Base-by-base conservation (phyloP, 1,140 invertebrate genomes). In the Liolophura sinensis region DNA sequence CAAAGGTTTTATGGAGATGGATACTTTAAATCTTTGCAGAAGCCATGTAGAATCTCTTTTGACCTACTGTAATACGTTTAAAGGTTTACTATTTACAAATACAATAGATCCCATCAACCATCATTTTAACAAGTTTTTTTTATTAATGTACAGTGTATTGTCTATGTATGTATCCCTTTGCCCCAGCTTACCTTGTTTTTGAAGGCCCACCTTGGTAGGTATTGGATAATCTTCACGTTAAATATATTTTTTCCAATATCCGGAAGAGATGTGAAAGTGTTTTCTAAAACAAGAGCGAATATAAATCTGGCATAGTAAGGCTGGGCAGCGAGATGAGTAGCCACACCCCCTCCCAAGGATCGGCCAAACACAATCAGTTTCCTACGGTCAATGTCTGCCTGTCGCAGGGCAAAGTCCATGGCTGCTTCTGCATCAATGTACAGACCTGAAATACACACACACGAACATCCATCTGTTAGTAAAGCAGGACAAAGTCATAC, bases 241-340 rank as follows among this genome's bases (percentile, higher is more conserved):
- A 82, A 76, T 47, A 82, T 70, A 48, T 64, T 66, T 24, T 65
- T 65, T 1, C 69, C 93, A 90, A 97, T 96, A 71, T 95, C 93
- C 31, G 93, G 93, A 82, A 98, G 93, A 78, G 92, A 94, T 12
- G 94, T 96, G 78, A 98, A 98, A 51, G 95, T 96, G 81, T 98
- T 98, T 85, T 98, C 95, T 40, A 97, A 87, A 71, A 98, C 89
- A 69, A 96, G 82, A 74, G 91, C 93, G 88, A 91, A 91, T 65
- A 96, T 90, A 85, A 74, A 67, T 40, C 66, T 63, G 57, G 71
- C 65, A 90, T 92, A 79, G 88, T 88, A 51, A 86, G 89, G 83
- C 68, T 90, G 89, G 56, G 89, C 89, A 18, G 92, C 91, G 69
- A 96, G 86, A 64, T 96, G 92, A 73, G 96, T 92, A 0, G 92